These are phyloP conservation scores for Magallana nippona DNA, from an alignment of 2,888 invertebrate genomes.

Conservation along the genomic window DNA sequence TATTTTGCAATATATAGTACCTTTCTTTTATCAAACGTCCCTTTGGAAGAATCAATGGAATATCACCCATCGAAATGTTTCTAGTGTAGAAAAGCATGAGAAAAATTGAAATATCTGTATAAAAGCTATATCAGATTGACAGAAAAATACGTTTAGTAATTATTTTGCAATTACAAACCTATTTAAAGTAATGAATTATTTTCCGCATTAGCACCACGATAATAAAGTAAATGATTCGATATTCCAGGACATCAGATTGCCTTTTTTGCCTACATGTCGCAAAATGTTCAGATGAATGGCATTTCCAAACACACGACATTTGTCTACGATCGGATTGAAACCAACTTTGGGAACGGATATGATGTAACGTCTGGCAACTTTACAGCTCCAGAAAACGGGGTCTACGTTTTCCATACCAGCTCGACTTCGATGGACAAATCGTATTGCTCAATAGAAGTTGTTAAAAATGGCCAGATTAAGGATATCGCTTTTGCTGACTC, in stretches of 20 bases:
- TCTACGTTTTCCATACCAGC: slow-evolving; percentile 34
- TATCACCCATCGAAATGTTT: no score
- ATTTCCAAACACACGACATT: background rate
- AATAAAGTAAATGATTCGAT: no score
- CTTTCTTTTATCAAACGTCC: no score
- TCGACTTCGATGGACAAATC: background rate
- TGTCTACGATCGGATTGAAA: slow-evolving; percentile 25
- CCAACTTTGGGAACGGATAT: slow-evolving; percentile 36
- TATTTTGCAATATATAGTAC: no score
- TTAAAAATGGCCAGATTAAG: slow-evolving; percentile 2
- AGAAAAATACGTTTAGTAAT: no score
- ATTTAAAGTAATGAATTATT: no score
- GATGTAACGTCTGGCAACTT: slow-evolving; percentile 31
- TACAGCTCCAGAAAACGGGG: slow-evolving; percentile 7
- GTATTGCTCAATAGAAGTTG: slow-evolving; percentile 10
- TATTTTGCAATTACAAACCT: no score
- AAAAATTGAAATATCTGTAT: no score
- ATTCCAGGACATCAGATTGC: slow-evolving; percentile 39
- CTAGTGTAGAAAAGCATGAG: no score
- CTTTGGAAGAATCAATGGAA: no score
- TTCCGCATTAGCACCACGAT: no score
- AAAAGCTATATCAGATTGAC: no score
- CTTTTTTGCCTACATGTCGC: slow-evolving; percentile 17
- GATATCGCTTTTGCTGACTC: slow-evolving; percentile 35
- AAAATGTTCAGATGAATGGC: background rate